Percentiles rank a stretch among this genome's conserved stretches.
Evolutionary conservation across 2,113 vertebrate species (phyloP).

Genomic region (Dromas ardeola): DNA sequence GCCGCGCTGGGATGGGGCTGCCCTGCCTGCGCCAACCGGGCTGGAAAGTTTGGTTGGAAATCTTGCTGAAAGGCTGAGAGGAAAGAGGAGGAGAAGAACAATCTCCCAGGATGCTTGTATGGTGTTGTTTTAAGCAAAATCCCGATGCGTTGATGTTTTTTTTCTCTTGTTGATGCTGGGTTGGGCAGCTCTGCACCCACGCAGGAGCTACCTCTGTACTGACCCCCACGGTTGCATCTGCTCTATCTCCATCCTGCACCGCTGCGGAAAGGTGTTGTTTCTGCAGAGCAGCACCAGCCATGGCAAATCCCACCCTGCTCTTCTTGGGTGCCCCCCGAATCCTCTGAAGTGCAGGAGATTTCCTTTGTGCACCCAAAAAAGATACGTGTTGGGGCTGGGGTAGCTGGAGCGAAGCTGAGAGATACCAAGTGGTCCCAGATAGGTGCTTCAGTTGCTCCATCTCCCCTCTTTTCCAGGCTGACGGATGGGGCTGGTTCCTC

Average conservation of each 20-base stretch:
- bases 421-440: no score
- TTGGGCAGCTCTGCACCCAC: not conserved
- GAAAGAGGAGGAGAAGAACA: not conserved
- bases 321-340: not conserved
- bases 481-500: not conserved
- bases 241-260: not conserved
- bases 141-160: not conserved
- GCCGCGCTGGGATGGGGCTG: fast-evolving
- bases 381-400: not conserved
- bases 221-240: fast-evolving
- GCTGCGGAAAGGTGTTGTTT: not conserved
- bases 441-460: not conserved
- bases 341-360: not conserved
- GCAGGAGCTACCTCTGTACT: not conserved
- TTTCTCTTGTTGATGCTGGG: not conserved
- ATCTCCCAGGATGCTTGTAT: fast-evolving
- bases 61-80: not conserved
- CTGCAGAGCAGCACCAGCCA: not conserved
- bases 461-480: not conserved
- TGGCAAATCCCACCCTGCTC: not conserved
- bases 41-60: not conserved
- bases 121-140: not conserved
- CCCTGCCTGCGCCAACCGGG: fast-evolving
- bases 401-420: not conserved
- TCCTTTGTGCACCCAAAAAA: no score